phyloP scores from a whole-genome alignment of 1,140 invertebrate genomes.

The Stratiolaelaps scimitus region DNA sequence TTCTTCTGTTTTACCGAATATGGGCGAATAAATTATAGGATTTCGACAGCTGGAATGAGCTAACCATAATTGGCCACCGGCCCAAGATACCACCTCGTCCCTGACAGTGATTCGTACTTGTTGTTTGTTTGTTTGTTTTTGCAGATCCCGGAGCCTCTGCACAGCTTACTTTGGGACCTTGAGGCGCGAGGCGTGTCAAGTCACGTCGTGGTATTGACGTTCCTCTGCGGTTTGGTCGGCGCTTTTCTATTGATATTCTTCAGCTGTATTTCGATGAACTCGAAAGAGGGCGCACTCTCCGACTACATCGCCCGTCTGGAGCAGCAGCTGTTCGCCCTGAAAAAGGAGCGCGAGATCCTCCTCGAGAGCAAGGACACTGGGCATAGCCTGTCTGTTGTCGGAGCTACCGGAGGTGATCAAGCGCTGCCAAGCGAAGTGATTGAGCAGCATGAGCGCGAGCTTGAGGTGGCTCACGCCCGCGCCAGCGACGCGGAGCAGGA shows the following conservation, averaged over 20 bases:
- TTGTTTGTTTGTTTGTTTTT: not conserved
- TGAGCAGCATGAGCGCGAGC: not conserved
- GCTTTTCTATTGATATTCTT: slow-evolving; percentile 16
- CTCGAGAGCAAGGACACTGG: not conserved
- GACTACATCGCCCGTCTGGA: slow-evolving; percentile 22
- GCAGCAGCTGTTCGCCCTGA: slow-evolving; percentile 4
- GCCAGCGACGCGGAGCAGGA: not conserved
- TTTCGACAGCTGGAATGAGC: too few species aligned
- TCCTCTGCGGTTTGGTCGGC: slow-evolving; percentile 2
- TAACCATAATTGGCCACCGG: too few species aligned
- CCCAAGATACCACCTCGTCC: too few species aligned
- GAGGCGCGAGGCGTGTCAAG: slow-evolving; percentile 3
- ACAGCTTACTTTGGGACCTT: slow-evolving; percentile 11
- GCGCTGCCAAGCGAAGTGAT: not conserved
- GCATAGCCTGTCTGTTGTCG: too few species aligned
- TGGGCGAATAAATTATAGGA: too few species aligned
- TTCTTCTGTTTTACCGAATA: too few species aligned
- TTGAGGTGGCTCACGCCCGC: not conserved
- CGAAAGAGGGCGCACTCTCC: not conserved
- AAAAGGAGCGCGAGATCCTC: slow-evolving; percentile 14
- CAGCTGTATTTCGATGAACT: not conserved
- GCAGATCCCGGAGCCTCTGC: slow-evolving; percentile 10
- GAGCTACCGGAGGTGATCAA: too few species aligned
- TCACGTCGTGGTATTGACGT: slow-evolving; percentile 8
- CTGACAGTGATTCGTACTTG: too few species aligned